These are phyloP conservation scores for Philereme transversata DNA, from an alignment of 2,888 invertebrate genomes.

Conservation along the genomic window DNA sequence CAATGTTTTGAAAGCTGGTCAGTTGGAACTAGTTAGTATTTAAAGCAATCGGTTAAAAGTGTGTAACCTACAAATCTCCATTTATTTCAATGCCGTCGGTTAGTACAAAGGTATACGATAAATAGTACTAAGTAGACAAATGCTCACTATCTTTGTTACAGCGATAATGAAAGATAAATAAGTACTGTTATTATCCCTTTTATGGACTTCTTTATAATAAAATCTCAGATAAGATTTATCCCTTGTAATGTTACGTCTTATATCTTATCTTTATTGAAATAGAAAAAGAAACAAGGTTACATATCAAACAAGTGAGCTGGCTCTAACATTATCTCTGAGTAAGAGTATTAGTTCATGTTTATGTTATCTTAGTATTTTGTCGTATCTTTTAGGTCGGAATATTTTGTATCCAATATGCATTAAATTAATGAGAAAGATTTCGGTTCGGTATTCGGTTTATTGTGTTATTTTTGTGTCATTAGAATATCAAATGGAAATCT, in stretches of 20 bases:
- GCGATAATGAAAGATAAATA: slow-evolving; percentile 39
- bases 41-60: slow-evolving; percentile 17
- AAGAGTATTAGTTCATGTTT: slow-evolving; percentile 48
- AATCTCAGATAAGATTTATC: slow-evolving; percentile 54
- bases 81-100: too few relatives aligned
- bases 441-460: too few relatives aligned
- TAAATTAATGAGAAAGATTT: not conserved
- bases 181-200: slow-evolving; percentile 43
- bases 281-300: slow-evolving; percentile 55
- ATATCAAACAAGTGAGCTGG: slow-evolving; percentile 50
- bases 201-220: slow-evolving; percentile 52
- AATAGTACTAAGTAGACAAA: not conserved
- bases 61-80: not conserved
- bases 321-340: slow-evolving; percentile 41
- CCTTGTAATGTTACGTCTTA: slow-evolving; percentile 43
- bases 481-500: too few relatives aligned
- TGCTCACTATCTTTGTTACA: slow-evolving; percentile 24
- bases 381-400: slow-evolving; percentile 58
- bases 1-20: slow-evolving; percentile 32
- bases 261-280: slow-evolving; percentile 63
- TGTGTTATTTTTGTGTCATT: too few relatives aligned
- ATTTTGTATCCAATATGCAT: not conserved
- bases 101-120: not conserved
- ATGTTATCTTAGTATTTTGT: slow-evolving; percentile 53
- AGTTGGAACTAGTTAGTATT: slow-evolving; percentile 23